Base-by-base conservation (phyloP, 92 coral and sea anemone species). In the Parazoanthus swiftii region DNA sequence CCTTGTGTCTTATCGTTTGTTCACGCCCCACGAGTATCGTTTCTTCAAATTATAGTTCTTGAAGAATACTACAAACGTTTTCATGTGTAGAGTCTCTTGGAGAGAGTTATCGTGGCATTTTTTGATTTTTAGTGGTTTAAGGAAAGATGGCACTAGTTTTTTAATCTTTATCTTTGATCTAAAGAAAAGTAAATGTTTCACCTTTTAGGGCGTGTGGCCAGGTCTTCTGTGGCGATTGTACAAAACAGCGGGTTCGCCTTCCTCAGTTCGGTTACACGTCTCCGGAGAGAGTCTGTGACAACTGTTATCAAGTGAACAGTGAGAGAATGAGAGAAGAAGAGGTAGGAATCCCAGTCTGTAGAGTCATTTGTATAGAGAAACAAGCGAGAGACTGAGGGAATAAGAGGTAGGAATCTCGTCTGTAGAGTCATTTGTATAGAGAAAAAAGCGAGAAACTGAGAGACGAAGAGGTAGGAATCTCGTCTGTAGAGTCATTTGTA, bases 201-300 rank as follows among this genome's bases (percentile, higher is more conserved):
- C 35, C 71, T 76, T 77, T 23, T 85, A 95, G 99, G 81, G 99
- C 99, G 5, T 97, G 99, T 86, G 99, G 99, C 44, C 99, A 95
- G 77, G 96, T 97, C n/a, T 97, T 95, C 83, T 97, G 99, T 66
- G 92, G 98, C 26, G 98, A 97, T 66, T 97, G 99, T 79, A 82
- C 99, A 11, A 95, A 92, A 65, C 99, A 97, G 86, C 89, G 93
- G 58, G 81, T 91, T 15, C 89, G 85, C 39, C 92, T 97, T 20
- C 94, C 93, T 36, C 96, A 92, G 95, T 90, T 95, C 59, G 99
- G 99, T 39, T 97, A 97, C 90, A 91, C 91, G 26, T 92, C 91
- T 39, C 97, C 95, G 67, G 98, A 97, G 88, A 89, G 99, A 76
- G 99, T 97, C 16, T 97, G 99, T 26, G 99, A 97, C 66, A 90